Conservation (phyloP, 2,797 vertebrate genomes). For the Pangasius djambal region DNA sequence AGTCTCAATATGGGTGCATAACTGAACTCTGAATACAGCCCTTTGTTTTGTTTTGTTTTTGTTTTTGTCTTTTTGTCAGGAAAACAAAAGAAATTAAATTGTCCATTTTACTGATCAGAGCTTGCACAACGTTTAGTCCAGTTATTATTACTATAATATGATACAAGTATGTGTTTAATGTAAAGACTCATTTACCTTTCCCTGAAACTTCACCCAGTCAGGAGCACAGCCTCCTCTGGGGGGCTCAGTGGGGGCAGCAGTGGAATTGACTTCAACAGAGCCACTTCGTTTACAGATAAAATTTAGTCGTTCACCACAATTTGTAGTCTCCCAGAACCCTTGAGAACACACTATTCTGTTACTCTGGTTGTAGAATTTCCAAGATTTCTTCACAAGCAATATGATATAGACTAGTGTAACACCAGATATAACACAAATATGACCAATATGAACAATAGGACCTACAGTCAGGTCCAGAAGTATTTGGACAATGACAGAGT, state of each 20-base stretch:
- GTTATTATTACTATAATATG: not conserved
- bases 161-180: not conserved
- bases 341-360: not conserved
- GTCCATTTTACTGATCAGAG: not conserved
- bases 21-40: not conserved
- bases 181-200: constrained; percentile 41
- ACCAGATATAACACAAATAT: not conserved
- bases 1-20: not conserved
- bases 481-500: no score
- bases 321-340: constrained; percentile 84
- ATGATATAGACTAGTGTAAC: not conserved
- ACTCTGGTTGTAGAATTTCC: not conserved
- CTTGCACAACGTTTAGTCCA: not conserved
- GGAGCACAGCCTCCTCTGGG: constrained; percentile 72
- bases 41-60: not conserved
- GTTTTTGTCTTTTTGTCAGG: not conserved
- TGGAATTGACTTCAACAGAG: constrained; percentile 72
- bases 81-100: not conserved
- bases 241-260: constrained; percentile 66
- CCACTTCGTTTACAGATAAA: constrained; percentile 82
- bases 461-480: no score
- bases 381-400: not conserved
- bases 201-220: constrained; percentile 71
- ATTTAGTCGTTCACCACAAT: constrained; percentile 75
- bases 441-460: not conserved